phyloP scores from a whole-genome alignment of 2,113 vertebrate species.

The Oriolus oriolus region DNA sequence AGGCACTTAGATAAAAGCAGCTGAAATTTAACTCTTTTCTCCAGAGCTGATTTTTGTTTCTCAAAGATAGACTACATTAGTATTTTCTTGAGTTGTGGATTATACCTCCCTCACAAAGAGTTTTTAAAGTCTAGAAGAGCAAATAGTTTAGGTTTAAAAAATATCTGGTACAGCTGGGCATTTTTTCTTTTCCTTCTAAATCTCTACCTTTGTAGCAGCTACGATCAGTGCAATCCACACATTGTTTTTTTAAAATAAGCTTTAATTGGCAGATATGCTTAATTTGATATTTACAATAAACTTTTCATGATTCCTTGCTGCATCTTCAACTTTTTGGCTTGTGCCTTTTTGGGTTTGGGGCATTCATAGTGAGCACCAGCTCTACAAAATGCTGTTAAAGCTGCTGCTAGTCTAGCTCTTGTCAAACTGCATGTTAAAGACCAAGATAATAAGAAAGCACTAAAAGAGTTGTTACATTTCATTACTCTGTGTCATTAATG shows the following conservation, averaged over 20 bases:
- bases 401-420: neutral
- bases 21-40: neutral
- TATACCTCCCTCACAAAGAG: neutral
- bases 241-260: neutral
- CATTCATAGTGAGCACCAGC: neutral
- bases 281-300: neutral
- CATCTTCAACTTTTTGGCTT: neutral
- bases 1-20: neutral
- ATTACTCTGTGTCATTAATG: slow-evolving; percentile 20
- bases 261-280: neutral
- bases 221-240: neutral
- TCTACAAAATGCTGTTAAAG: neutral
- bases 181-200: neutral
- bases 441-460: neutral
- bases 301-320: neutral
- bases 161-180: neutral
- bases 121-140: neutral
- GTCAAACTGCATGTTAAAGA: neutral
- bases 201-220: neutral
- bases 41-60: neutral
- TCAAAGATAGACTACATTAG: neutral
- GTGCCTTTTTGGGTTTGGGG: neutral
- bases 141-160: neutral
- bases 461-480: neutral
- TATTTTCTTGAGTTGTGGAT: neutral